Base-by-base conservation (phyloP, 2,888 invertebrate species). In the Entomobrya proxima region DNA sequence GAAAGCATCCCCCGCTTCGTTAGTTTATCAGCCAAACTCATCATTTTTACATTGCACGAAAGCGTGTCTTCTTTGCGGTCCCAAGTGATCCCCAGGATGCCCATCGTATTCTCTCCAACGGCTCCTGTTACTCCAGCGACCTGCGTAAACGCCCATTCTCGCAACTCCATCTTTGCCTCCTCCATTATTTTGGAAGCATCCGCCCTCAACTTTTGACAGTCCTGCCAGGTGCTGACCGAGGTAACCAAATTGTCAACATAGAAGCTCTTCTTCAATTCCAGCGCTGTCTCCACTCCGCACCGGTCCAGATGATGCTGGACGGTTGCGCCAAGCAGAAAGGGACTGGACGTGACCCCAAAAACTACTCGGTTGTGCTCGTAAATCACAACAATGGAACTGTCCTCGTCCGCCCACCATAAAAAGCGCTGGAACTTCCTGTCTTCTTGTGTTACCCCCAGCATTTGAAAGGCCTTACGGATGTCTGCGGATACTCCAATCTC, bases 321-420 rank as follows among this genome's bases (percentile, higher is more conserved):
- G 7, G 61, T 61, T 9, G 61, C 61, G 6, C 61, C 61, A 13
- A 61, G 61, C 9, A 61, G 6, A 15, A 61, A 61, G 5, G 61
- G 61, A 24, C 61, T 61, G 7, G 27, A 61, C 5, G 24, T 24
- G 27, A 61, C 7, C 6, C 61, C 61, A 30, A 91, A 91, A 0
- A 91, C 90, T 1, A 91, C 89, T 21, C 90, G 37, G 32, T 82
- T 44, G 82, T 91, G 90, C 13, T 88, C 77, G 13, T 86, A 89
- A 1, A 86, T 35, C 4, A 11, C 9, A 4, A 61, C 4, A 5
- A 24, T 61, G 6, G 18, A 3, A 9, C 61, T 5, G 9, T 6
- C 30, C 11, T 21, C 9, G 30, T 61, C 61, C 55, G 7, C 50
- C 84, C 84, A n/a, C n/a, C n/a, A n/a, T n/a, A n/a, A n/a, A n/a